phyloP scores from a whole-genome alignment of 2,888 invertebrate species.

The Polietes domitor region DNA sequence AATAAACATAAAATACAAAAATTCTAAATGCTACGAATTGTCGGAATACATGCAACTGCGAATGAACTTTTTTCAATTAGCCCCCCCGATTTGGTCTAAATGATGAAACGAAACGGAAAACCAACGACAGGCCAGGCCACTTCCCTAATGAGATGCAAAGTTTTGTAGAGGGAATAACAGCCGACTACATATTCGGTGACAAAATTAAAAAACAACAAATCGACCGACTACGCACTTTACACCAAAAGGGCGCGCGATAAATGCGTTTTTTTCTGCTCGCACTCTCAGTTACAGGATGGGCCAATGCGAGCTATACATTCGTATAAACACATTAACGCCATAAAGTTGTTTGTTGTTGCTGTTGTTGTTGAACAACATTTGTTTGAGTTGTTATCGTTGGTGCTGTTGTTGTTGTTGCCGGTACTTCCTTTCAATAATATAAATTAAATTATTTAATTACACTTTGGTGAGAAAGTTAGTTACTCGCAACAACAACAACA shows the following conservation, averaged over 20 bases:
- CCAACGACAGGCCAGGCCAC: constrained; percentile 44
- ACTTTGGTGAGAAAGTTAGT: constrained; percentile 66
- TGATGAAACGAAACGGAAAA: constrained; percentile 28
- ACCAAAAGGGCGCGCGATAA: constrained; percentile 58
- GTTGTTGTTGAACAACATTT: constrained; percentile 43
- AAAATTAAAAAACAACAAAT: constrained; percentile 17
- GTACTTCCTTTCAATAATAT: constrained; percentile 70
- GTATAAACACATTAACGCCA: constrained; percentile 60
- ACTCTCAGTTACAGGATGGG: neutral
- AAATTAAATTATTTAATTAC: constrained; percentile 73
- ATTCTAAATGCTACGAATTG: constrained; percentile 49
- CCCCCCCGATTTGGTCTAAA: constrained; percentile 52
- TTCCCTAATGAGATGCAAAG: constrained; percentile 70
- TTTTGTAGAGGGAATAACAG: too few relatives aligned
- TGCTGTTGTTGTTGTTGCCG: constrained; percentile 27
- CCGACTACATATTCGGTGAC: too few relatives aligned
- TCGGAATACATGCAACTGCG: constrained; percentile 60
- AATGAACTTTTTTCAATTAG: constrained; percentile 62
- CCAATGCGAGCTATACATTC: constrained; percentile 37
- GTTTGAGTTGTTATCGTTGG: constrained; percentile 15
- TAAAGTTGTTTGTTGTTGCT: constrained; percentile 50
- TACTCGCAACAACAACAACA: constrained; percentile 26
- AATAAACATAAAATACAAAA: neutral
- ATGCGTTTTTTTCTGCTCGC: constrained; percentile 26
- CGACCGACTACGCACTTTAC: constrained; percentile 30